Percentiles rank a stretch among this genome's conserved stretches.
Conservation (phyloP, 2,888 invertebrate genomes). For the Hedychridium roseum region DNA sequence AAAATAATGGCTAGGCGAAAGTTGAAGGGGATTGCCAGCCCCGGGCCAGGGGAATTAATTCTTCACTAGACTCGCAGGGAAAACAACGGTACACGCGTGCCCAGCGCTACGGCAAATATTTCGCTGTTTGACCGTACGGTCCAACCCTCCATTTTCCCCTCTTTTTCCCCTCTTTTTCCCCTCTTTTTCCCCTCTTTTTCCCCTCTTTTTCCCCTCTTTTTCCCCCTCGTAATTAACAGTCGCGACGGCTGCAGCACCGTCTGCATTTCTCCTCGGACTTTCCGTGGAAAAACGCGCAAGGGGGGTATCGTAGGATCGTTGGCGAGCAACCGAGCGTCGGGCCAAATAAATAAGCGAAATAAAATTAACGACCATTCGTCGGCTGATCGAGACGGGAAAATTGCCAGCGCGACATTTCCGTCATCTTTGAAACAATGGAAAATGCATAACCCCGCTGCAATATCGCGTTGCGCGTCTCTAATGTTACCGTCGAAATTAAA, state of each 20-base stretch:
- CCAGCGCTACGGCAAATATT: conserved; percentile 31
- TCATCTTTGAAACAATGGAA: no score
- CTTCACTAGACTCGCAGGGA: conserved; percentile 30
- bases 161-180: not conserved
- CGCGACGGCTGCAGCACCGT: no score
- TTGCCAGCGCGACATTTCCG: no score
- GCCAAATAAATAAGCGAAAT: not conserved
- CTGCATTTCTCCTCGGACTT: no score
- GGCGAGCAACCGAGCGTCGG: not conserved
- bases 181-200: conserved; percentile 4
- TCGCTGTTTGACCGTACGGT: conserved; percentile 23
- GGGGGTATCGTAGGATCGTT: not conserved
- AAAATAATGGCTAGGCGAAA: not conserved
- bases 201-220: not conserved
- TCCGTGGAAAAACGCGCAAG: not conserved
- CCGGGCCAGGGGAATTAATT: conserved; percentile 39
- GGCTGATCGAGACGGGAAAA: no score
- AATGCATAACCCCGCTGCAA: no score
- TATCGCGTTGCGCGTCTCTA: no score
- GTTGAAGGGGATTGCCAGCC: not conserved
- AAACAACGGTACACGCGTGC: conserved; percentile 22
- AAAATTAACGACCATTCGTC: no score
- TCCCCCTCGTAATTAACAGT: not conserved
- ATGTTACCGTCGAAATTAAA: no score
- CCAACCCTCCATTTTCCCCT: conserved; percentile 23